Conservation (phyloP, 2,888 invertebrate species). For the Sphaerophoria rueppellii region DNA sequence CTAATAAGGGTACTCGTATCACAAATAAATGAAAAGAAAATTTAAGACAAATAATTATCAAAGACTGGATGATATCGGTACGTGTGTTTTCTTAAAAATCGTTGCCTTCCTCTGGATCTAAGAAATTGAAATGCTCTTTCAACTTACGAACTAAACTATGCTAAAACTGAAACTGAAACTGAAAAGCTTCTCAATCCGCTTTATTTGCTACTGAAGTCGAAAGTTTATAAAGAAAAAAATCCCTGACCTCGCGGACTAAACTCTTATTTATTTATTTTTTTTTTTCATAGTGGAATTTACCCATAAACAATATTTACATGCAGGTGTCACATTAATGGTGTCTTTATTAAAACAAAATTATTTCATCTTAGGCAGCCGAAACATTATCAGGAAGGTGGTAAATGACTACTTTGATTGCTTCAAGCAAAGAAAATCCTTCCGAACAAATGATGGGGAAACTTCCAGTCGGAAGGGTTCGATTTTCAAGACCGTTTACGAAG, state of each 20-base stretch:
- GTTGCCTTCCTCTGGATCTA: too few species aligned
- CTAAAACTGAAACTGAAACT: slow-evolving; percentile 25
- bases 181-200: slow-evolving; percentile 8
- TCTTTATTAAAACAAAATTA: slow-evolving; percentile 25
- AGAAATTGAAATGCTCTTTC: background rate
- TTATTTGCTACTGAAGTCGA: slow-evolving; percentile 11
- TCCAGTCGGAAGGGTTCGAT: slow-evolving; percentile 33
- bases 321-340: slow-evolving; percentile 15
- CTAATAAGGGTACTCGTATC: slow-evolving; percentile 9
- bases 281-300: slow-evolving; percentile 12
- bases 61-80: slow-evolving; percentile 30
- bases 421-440: slow-evolving; percentile 9
- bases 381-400: slow-evolving; percentile 6
- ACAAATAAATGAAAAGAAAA: background rate
- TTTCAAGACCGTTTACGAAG: slow-evolving; percentile 42
- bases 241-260: background rate
- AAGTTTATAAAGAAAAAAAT: background rate
- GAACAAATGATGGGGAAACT: slow-evolving; percentile 46
- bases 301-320: slow-evolving; percentile 31
- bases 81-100: slow-evolving; percentile 1
- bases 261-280: background rate
- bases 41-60: slow-evolving; percentile 2
- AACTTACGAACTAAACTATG: background rate
- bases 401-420: slow-evolving; percentile 18
- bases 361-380: background rate